Conservation (phyloP, 2,888 invertebrate genomes). For the Lepidocyrtinus sp. region DNA sequence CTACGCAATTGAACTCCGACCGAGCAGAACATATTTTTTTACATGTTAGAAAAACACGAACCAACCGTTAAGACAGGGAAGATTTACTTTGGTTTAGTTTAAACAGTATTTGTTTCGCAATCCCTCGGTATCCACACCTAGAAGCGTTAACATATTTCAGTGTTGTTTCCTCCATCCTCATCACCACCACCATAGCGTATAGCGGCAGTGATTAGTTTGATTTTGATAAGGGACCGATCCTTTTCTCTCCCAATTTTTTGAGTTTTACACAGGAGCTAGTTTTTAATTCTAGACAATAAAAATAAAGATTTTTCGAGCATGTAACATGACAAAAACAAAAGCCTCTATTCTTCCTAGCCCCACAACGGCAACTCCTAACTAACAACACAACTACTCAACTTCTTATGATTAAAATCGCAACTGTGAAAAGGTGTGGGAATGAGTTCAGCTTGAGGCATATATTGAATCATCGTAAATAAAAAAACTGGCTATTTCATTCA, state of each 20-base stretch:
- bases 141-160: constrained; percentile 28
- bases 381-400: constrained; percentile 3
- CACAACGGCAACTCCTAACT: not conserved
- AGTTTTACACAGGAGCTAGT: constrained; percentile 37
- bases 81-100: too few species aligned
- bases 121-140: constrained; percentile 42
- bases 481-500: constrained; percentile 37
- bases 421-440: constrained; percentile 51
- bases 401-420: constrained; percentile 34
- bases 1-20: not conserved
- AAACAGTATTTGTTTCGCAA: not conserved
- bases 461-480: constrained; percentile 13
- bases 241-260: constrained; percentile 4
- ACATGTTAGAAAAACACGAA: constrained; percentile 38
- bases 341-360: not conserved
- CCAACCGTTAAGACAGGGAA: too few species aligned
- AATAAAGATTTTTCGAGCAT: constrained; percentile 37
- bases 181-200: too few species aligned
- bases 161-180: too few species aligned
- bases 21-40: constrained; percentile 18
- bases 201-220: constrained; percentile 43
- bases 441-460: constrained; percentile 17
- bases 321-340: not conserved
- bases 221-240: constrained; percentile 14
- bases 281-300: constrained; percentile 48